Evolutionary conservation across 2,797 vertebrate species (phyloP).

Genomic region (Neosalanx taihuensis): DNA sequence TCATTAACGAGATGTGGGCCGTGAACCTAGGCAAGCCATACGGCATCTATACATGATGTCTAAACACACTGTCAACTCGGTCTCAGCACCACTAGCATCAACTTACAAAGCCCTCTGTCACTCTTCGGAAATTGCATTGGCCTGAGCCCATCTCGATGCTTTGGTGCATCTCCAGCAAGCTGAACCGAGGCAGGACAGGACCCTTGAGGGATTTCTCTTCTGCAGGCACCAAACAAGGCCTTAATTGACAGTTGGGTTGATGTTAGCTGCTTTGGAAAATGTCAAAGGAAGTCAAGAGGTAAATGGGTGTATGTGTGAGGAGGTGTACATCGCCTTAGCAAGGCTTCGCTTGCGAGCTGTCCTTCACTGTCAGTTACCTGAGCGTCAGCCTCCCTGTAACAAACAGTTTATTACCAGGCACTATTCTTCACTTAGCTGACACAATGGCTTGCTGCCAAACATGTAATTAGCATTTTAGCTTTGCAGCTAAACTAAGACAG

Average conservation of each 20-base stretch:
- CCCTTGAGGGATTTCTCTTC: slow-evolving; percentile 56
- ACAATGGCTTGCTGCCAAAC: slow-evolving; percentile 51
- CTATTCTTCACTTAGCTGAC: slow-evolving; percentile 35
- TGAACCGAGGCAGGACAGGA: slow-evolving; percentile 44
- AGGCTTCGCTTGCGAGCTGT: slow-evolving; percentile 33
- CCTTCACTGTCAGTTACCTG: slow-evolving; percentile 46
- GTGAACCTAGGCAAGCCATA: slow-evolving; percentile 45
- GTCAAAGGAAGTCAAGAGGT: slow-evolving; percentile 60
- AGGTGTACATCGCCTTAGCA: slow-evolving; percentile 22
- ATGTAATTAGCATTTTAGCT: slow-evolving; percentile 44
- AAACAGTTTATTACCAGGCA: slow-evolving; percentile 41
- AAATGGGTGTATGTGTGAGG: slow-evolving; percentile 38
- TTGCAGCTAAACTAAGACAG: slow-evolving; percentile 22
- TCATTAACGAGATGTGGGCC: slow-evolving; percentile 61
- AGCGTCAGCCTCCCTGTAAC: slow-evolving; percentile 42
- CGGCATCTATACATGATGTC: slow-evolving; percentile 61
- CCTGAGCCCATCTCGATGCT: slow-evolving; percentile 48
- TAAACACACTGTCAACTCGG: slow-evolving; percentile 54
- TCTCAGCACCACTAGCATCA: slow-evolving; percentile 37
- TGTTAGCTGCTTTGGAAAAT: slow-evolving; percentile 48
- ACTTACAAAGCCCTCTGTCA: slow-evolving; percentile 46
- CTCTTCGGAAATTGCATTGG: slow-evolving; percentile 41
- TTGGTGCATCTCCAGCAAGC: slow-evolving; percentile 24
- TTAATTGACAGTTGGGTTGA: slow-evolving; percentile 63
- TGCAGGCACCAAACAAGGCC: slow-evolving; percentile 50